phyloP scores from a whole-genome alignment of 2,113 vertebrate species.

The Electrona antarctica region DNA sequence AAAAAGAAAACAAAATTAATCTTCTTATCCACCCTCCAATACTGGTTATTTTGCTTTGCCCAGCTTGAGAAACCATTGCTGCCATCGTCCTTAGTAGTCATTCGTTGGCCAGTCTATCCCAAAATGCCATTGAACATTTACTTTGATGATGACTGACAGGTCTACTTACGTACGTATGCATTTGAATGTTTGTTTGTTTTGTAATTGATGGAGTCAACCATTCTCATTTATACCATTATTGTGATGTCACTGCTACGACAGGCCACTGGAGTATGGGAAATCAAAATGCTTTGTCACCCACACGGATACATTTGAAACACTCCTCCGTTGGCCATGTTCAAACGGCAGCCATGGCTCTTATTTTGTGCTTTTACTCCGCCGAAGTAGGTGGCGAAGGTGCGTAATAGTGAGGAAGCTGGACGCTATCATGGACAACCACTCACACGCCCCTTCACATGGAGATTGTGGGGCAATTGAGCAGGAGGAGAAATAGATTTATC shows the following conservation, averaged over 20 bases:
- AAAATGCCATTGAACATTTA: conserved; percentile 83
- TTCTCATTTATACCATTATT: conserved; percentile 84
- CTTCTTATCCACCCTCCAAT: conserved; percentile 57
- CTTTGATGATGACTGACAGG: conserved; percentile 82
- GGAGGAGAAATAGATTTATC: no score
- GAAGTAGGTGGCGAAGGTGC: no score
- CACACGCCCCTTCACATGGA: no score
- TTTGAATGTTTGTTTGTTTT: conserved; percentile 62
- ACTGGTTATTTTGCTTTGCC: conserved; percentile 70
- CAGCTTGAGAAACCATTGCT: conserved; percentile 70
- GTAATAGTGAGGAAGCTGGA: no score
- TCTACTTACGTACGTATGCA: conserved; percentile 79
- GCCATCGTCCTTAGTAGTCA: conserved; percentile 46
- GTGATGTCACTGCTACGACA: conserved; percentile 89
- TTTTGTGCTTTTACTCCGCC: no score
- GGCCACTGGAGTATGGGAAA: conserved; percentile 85
- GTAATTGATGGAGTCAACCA: conserved; percentile 80
- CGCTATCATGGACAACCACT: no score
- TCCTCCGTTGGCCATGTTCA: conserved; percentile 41
- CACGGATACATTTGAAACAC: conserved; percentile 87
- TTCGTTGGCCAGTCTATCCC: conserved; percentile 72
- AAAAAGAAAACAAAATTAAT: conserved; percentile 41
- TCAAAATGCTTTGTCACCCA: conserved; percentile 87
- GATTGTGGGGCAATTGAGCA: no score
- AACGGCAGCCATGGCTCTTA: no score